phyloP scores from a whole-genome alignment of 2,113 vertebrate species.

The Gallinago jamesoni region DNA sequence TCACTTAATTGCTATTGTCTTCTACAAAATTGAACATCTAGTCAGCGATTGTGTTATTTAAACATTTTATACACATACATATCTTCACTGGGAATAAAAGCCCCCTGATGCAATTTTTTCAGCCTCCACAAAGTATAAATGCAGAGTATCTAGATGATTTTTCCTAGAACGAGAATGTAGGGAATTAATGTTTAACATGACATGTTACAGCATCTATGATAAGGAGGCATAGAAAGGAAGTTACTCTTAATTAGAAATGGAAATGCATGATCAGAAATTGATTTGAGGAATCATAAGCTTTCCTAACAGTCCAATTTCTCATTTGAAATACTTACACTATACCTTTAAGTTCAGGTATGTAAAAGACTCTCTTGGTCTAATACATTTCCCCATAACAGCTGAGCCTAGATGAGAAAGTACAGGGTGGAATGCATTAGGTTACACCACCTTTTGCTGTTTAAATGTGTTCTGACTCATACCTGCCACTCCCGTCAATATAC shows the following conservation, averaged over 20 bases:
- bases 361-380: not conserved
- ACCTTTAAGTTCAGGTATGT: not conserved
- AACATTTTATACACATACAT: not conserved
- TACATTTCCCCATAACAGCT: not conserved
- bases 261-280: not conserved
- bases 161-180: not conserved
- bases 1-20: not conserved
- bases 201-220: not conserved
- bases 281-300: slow-evolving; percentile 1
- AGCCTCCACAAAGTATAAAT: not conserved
- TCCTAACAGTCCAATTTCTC: not conserved
- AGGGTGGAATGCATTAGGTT: not conserved
- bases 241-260: not conserved
- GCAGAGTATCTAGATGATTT: not conserved
- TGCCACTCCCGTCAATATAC: not conserved
- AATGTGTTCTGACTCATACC: not conserved
- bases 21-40: not conserved
- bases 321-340: not conserved
- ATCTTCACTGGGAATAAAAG: not conserved
- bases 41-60: slow-evolving; percentile 7
- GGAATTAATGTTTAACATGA: not conserved
- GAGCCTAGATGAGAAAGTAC: not conserved
- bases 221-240: not conserved
- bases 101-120: slow-evolving; percentile 14
- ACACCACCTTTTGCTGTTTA: not conserved